Base-by-base conservation (phyloP, 1,140 invertebrate genomes). In the Lepidurus arcticus region DNA sequence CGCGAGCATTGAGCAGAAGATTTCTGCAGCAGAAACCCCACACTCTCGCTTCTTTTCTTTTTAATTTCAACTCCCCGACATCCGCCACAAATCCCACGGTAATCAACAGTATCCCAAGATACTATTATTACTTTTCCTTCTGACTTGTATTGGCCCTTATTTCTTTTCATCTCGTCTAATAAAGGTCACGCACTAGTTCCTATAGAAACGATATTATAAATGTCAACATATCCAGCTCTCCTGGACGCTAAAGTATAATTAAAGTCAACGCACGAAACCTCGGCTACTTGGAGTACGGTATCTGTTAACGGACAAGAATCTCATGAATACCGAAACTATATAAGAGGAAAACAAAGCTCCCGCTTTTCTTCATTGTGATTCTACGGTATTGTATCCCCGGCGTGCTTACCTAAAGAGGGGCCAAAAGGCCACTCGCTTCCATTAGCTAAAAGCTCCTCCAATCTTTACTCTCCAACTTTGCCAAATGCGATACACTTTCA, bases 401-500 rank as follows among this genome's bases (percentile, higher is more conserved):
- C 8, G 53, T 21, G 16, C 21, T 11, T 47, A 65, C 53, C 53
- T 21, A 65, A 65, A 65, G 53, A 65, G 53, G 13, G 53, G 53
- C 4, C 53, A 65, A 65, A 65, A 65, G 53, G n/a, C 53, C 53
- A 65, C 21, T 65, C 53, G 53, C 53, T 65, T 65, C 53, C 53
- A 65, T 65, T 65, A 65, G 53, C 53, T 65, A 65, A 65, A 65
- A 65, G 53, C 53, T 47, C 45, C 45, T 65, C 53, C 53, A 65
- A 16, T 65, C 53, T 65, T 65, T 65, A 21, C 53, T 65, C 21
- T 65, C 53, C 53, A 65, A 65, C 53, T 1, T n/a, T 65, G 16
- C 6, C 53, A 13, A 13, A 65, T 65, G 53, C 21, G n/a, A 65
- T 65, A 65, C 53, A 65, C 53, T 65, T 65, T 65, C 53, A 65